phyloP scores from a whole-genome alignment of 1,140 invertebrate genomes.

The Tyrophagus putrescentiae region DNA sequence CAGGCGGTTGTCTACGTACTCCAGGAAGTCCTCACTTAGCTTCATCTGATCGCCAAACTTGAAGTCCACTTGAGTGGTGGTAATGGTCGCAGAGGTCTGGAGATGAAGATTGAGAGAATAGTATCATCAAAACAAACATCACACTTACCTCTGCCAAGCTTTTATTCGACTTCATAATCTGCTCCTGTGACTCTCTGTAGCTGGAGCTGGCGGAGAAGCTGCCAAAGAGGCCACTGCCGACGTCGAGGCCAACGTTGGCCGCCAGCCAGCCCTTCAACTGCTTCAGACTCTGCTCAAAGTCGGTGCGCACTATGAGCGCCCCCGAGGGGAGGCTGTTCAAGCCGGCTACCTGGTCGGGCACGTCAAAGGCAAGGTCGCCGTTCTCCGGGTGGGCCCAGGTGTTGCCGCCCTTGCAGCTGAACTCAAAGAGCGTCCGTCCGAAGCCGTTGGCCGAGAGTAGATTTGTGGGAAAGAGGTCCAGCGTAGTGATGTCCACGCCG shows the following conservation, averaged over 20 bases:
- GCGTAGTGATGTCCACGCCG: constrained; percentile 10
- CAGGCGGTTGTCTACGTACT: neutral
- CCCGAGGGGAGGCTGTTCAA: neutral
- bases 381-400: neutral
- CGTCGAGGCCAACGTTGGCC: neutral
- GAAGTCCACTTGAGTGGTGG: constrained; percentile 10
- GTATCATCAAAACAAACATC: too few species aligned
- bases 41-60: neutral
- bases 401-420: neutral
- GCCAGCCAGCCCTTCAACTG: neutral
- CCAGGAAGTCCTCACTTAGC: neutral
- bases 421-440: neutral
- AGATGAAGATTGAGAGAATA: too few species aligned
- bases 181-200: neutral
- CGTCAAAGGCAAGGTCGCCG: neutral
- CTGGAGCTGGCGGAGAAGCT: neutral
- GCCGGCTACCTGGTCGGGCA: neutral
- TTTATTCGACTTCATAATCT: neutral
- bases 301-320: neutral
- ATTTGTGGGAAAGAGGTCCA: neutral
- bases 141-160: neutral
- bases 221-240: neutral
- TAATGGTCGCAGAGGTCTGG: too few species aligned
- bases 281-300: neutral
- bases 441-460: neutral